These are phyloP conservation scores for Zaprionus inermis DNA, from an alignment of 1,140 invertebrate species.

Conservation along the genomic window DNA sequence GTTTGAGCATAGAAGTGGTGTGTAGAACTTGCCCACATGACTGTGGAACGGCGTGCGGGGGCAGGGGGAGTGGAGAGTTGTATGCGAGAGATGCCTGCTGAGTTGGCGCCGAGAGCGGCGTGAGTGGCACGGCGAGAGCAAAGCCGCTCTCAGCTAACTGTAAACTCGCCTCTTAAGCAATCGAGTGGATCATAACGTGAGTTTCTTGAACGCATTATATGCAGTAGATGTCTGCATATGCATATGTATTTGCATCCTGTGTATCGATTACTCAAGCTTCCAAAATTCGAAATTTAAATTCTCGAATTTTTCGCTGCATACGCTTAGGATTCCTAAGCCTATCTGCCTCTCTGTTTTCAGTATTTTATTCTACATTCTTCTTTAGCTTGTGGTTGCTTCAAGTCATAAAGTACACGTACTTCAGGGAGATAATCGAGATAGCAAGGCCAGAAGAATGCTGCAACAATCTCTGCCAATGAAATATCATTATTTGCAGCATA, in stretches of 20 bases:
- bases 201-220: constrained; percentile 8
- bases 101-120: constrained; percentile 1
- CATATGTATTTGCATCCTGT: neutral
- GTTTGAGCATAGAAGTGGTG: constrained; percentile 35
- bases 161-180: constrained; percentile 9
- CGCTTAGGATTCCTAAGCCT: neutral
- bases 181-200: constrained; percentile 27
- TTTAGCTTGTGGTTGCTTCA: too few species aligned
- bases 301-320: neutral
- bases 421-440: too few species aligned
- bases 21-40: constrained; percentile 30
- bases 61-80: neutral
- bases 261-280: neutral
- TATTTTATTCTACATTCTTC: too few species aligned
- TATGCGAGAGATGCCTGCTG: constrained; percentile 10
- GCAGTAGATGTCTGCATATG: neutral
- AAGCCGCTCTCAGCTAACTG: constrained; percentile 1
- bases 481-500: too few species aligned
- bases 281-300: neutral
- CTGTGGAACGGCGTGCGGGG: neutral
- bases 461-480: neutral
- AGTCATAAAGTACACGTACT: too few species aligned
- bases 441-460: too few species aligned
- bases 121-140: neutral
- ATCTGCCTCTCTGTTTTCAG: neutral